Percentiles rank a stretch among this genome's conserved stretches.
phyloP scores from a whole-genome alignment of 2,797 vertebrate species.

The Falco novaeseelandiae region DNA sequence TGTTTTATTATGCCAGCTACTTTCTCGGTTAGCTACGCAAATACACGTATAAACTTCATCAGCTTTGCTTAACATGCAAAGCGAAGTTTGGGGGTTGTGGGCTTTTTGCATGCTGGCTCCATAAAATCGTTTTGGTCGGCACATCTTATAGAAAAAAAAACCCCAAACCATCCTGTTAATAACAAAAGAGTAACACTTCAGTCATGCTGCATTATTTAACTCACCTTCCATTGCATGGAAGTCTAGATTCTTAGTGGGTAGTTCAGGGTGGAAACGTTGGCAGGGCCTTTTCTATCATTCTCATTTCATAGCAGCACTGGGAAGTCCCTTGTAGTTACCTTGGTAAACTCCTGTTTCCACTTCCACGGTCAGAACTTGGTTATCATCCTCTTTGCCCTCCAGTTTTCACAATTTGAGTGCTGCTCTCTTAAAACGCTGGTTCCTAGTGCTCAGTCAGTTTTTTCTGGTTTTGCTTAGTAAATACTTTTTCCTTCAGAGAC shows the following conservation, averaged over 20 bases:
- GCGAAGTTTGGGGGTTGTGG: neutral
- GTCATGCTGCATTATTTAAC: accelerated
- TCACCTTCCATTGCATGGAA: neutral
- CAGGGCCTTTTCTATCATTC: accelerated
- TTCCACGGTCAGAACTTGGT: neutral
- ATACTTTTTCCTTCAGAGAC: neutral
- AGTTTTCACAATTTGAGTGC: neutral
- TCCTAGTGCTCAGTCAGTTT: neutral
- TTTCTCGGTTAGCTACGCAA: neutral
- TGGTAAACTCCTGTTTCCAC: neutral
- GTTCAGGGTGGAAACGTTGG: neutral
- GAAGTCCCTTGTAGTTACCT: neutral
- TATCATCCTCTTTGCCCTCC: neutral
- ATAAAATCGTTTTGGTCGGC: neutral
- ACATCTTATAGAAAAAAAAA: neutral
- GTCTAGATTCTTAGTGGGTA: accelerated
- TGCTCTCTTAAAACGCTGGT: neutral
- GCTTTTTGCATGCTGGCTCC: neutral
- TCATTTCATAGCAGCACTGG: neutral
- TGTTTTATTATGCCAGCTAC: neutral
- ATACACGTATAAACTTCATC: neutral
- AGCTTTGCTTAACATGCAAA: neutral
- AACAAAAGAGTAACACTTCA: neutral
- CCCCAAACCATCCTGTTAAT: neutral
- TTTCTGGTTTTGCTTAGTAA: neutral